Evolutionary conservation across 64 coral and sea anemone species (phyloP).

Genomic region (Astreopora myriophthalma): DNA sequence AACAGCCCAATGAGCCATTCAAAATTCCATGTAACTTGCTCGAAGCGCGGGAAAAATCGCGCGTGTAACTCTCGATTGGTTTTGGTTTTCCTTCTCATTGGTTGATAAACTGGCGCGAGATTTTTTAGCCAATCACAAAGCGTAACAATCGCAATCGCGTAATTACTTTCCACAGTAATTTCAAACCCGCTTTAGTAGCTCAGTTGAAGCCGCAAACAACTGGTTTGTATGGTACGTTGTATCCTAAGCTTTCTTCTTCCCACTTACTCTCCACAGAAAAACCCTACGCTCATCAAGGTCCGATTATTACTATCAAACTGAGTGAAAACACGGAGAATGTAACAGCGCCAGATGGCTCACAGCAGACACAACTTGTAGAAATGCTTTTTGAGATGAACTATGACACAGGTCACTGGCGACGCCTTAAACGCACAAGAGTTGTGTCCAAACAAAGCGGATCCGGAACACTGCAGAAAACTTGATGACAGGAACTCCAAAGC

Average conservation of each 20-base stretch:
- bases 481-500: not conserved
- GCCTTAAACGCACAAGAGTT: conserved; percentile 93
- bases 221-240: no score
- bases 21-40: no score
- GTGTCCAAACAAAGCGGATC: conserved; percentile 70
- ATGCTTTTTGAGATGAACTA: conserved; percentile 99
- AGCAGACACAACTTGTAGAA: conserved; percentile 91
- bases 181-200: no score
- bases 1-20: no score
- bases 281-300: conserved; percentile 90
- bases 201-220: no score
- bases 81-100: no score
- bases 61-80: no score
- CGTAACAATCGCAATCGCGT: no score
- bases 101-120: no score
- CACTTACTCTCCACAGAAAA: conserved; percentile 72
- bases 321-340: conserved; percentile 92
- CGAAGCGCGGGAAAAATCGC: no score
- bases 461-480: conserved; percentile 2
- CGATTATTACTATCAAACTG: conserved; percentile 91
- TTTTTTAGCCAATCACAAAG: no score
- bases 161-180: no score
- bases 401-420: conserved; percentile 92
- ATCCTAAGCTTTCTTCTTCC: not conserved
- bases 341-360: conserved; percentile 33